Evolutionary conservation across 1,140 invertebrate species (phyloP).

Genomic region (Zaprionus vittiger): DNA sequence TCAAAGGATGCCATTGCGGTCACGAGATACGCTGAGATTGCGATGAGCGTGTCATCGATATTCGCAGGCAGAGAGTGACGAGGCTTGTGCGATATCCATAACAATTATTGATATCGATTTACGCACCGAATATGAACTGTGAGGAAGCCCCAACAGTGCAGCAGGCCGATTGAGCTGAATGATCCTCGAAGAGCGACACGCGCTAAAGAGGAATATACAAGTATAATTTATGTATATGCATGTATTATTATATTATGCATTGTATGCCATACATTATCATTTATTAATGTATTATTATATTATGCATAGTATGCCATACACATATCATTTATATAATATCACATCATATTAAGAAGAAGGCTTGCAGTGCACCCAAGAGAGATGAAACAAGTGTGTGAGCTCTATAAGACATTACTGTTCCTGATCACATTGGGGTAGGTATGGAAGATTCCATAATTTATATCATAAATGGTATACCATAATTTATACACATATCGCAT

Average conservation of each 20-base stretch:
- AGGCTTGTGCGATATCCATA: constrained; percentile 79
- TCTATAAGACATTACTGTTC: no score
- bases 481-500: no score
- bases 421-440: no score
- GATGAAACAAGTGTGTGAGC: not conserved
- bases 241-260: no score
- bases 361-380: not conserved
- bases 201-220: constrained; percentile 13
- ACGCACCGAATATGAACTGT: constrained; percentile 20
- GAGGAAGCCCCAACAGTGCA: constrained; percentile 52
- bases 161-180: not conserved
- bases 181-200: constrained; percentile 37
- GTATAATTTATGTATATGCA: no score
- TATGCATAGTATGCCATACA: not conserved
- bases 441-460: no score
- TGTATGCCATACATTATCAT: not conserved
- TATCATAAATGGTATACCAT: no score
- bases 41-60: not conserved
- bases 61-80: not conserved
- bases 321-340: not conserved
- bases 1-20: constrained; percentile 6
- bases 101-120: constrained; percentile 77
- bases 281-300: not conserved
- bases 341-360: not conserved
- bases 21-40: not conserved